Evolutionary conservation across 2,797 vertebrate genomes (phyloP).

Genomic region (Fistularia commersonii): DNA sequence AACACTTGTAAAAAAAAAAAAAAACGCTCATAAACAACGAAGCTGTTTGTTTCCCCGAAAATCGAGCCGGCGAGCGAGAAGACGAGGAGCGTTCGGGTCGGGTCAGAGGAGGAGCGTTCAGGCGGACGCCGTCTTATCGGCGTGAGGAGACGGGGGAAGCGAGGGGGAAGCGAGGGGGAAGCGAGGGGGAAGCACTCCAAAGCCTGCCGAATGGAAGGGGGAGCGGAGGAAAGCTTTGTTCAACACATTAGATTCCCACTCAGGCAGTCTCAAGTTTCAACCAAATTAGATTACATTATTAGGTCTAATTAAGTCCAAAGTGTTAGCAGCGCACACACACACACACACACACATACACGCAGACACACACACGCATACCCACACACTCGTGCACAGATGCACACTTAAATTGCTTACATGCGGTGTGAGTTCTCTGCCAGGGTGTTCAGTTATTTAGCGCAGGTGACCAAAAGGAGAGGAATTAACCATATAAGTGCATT

Average conservation of each 20-base stretch:
- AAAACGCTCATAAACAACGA: too few species aligned
- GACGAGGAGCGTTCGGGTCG: too few species aligned
- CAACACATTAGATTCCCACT: slow-evolving; percentile 73
- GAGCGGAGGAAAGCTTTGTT: slow-evolving; percentile 68
- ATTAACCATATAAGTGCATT: neutral
- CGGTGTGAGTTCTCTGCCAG: slow-evolving; percentile 6
- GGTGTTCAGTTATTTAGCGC: slow-evolving; percentile 8
- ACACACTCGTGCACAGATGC: slow-evolving; percentile 13
- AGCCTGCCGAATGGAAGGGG: slow-evolving; percentile 64
- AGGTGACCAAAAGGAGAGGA: slow-evolving; percentile 2
- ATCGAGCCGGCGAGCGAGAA: too few species aligned
- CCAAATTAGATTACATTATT: slow-evolving; percentile 78
- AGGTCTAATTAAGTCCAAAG: slow-evolving; percentile 73
- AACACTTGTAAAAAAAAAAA: too few species aligned
- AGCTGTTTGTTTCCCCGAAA: too few species aligned
- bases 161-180: too few species aligned
- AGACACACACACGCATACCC: slow-evolving; percentile 12
- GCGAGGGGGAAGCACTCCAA: slow-evolving; percentile 65
- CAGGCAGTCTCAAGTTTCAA: slow-evolving; percentile 74
- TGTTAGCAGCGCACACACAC: slow-evolving; percentile 42
- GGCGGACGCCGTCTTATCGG: slow-evolving; percentile 62
- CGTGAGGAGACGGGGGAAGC: slow-evolving; percentile 55
- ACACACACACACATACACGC: slow-evolving; percentile 11
- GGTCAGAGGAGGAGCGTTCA: too few species aligned
- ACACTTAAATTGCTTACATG: slow-evolving; percentile 13